Evolutionary conservation across 1,140 invertebrate genomes (phyloP), one percentile per base, ranked within the genome.

Genomic region (Pseudachorutes palmiensis): DNA sequence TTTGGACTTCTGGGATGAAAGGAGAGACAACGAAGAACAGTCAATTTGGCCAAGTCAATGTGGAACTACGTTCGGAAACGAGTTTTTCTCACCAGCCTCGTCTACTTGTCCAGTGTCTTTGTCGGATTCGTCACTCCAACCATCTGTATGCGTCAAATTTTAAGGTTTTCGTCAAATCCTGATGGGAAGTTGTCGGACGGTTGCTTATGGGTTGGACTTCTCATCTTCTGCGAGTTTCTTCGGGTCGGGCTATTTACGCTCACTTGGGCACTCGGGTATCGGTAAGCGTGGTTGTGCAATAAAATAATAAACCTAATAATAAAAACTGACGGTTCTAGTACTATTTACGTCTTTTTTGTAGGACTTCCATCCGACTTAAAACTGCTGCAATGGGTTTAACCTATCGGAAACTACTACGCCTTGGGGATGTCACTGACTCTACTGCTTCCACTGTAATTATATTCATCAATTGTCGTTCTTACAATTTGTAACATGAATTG

Each of bases 41-140:
- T 29, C 62, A 28, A 24, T 70, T 73, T 51, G 75, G 78, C 2
- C 71, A 75, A 49, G 82, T 81, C 2, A n/a, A 76, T 83, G 1
- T 83, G 82, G 79, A 76, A 76, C 66, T 87, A 86, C 71, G 80
- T 82, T 24, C 76, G 80, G 60, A 84, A 81, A 24, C 78, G 85
- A 51, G 71, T 85, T 36, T 74, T 83, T 5, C 60, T 84, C 51
- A 78, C 82, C 5, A 80, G 79, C 26, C 59, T 83, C 41, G 75
- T 86, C 32, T 82, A 85, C 64, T 69, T 80, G 2, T 71, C 81
- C 2, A 81, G 81, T 51, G 72, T 86, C 14, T 75, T 81, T 19
- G 77, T 84, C 66, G 83, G 84, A 62, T 87, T 88, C 75, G 72
- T 86, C 62, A 82, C 81, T 66, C 83, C 86, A 85, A 83, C 82